Base-by-base conservation (phyloP, 2,888 invertebrate species). In the Listrodromus nycthemerus region DNA sequence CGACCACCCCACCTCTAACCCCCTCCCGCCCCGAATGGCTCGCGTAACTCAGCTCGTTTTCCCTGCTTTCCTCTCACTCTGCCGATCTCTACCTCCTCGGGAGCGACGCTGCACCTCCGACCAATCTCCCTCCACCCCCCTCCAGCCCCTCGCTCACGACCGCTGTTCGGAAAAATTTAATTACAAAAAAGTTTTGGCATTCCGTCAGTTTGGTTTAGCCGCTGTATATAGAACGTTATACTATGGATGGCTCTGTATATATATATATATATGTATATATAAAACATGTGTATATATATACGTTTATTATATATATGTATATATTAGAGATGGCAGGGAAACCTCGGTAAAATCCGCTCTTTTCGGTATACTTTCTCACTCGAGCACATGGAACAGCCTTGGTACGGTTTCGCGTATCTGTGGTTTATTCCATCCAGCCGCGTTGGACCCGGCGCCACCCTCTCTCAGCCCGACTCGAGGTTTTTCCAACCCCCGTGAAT, bases 131-230 rank as follows among this genome's bases (percentile, higher is more conserved):
- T 30, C 74, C 67, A 65, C 52, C 58, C 66, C 45, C 65, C 65
- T 27, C 67, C 52, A 16, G 27, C 66, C 48, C 80, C 63, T 41
- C 77, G 45, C 48, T 30, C 81, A 24, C 45, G 66, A 52, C 69
- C 81, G 41, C 69, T 80, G 84, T 85, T 86, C 90, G 89, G 88
- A 90, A 92, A 92, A 93, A 93, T 93, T 93, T 93, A 93, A 93
- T 93, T 93, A 93, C 91, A 93, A 92, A 92, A 93, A 93, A 93
- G 92, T 93, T 93, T 92, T 92, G 93, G 92, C 93, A 93, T 93
- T 93, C 93, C 93, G 91, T 93, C 93, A 92, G 93, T 92, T 92
- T 90, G 90, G 91, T 91, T 92, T 91, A 92, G 90, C 90, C 88
- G 87, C 85, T 86, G 48, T 90, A 89, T 89, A 89, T 88, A 88